These are phyloP conservation scores for Idaea aversata DNA, from an alignment of 2,888 invertebrate genomes.

Conservation along the genomic window DNA sequence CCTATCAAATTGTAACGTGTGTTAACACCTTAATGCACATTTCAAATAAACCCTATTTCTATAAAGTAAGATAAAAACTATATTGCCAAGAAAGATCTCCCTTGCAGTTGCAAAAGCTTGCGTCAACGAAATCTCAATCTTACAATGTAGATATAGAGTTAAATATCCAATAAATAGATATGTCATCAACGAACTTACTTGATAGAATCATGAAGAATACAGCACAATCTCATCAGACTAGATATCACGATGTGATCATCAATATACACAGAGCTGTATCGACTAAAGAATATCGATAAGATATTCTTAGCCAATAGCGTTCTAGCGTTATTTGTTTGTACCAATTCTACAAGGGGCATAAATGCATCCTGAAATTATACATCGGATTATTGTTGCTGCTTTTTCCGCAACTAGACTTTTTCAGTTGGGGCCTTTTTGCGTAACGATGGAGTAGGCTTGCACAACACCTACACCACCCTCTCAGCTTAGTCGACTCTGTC, in stretches of 20 bases:
- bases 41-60: too few species aligned
- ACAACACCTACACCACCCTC: too few species aligned
- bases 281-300: conserved; percentile 81
- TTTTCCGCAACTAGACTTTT: neutral
- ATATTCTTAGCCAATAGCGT: conserved; percentile 92
- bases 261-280: conserved; percentile 72
- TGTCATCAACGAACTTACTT: conserved; percentile 79
- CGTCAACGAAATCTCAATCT: too few species aligned
- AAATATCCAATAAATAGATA: neutral
- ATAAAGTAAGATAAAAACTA: too few species aligned
- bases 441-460: too few species aligned
- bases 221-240: conserved; percentile 92
- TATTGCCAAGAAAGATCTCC: too few species aligned
- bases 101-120: too few species aligned
- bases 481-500: too few species aligned
- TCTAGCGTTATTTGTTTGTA: conserved; percentile 90
- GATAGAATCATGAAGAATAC: conserved; percentile 95
- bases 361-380: conserved; percentile 87
- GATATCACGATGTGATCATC: conserved; percentile 93
- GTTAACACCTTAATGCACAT: too few species aligned
- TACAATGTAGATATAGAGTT: neutral
- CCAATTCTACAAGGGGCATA: conserved; percentile 92
- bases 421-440: too few species aligned
- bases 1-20: too few species aligned
- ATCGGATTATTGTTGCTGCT: conserved; percentile 4